These are phyloP conservation scores for Fissipunctia ypsillon DNA, from an alignment of 2,888 invertebrate species.

Conservation along the genomic window DNA sequence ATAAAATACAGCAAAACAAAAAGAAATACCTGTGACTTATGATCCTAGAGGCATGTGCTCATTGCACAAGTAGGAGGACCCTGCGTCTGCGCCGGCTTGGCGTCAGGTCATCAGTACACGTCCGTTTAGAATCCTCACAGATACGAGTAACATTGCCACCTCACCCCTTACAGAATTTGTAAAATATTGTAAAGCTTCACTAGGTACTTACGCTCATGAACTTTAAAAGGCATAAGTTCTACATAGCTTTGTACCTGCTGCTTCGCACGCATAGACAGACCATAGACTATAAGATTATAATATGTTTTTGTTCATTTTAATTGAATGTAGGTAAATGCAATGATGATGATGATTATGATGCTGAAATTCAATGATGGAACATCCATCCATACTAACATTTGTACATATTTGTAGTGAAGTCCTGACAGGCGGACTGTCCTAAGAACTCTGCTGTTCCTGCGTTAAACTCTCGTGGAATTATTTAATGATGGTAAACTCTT, in stretches of 20 bases:
- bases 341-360: no score
- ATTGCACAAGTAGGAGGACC: not conserved
- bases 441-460: no score
- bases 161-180: conserved; percentile 19
- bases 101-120: conserved; percentile 50
- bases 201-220: not conserved
- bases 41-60: not conserved
- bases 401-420: no score
- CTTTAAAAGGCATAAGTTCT: no score
- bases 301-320: not conserved
- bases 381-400: not conserved
- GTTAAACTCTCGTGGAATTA: not conserved
- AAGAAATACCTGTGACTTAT: conserved; percentile 3
- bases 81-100: conserved; percentile 9
- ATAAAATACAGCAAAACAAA: no score
- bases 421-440: no score
- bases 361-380: no score
- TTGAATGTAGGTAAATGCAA: not conserved
- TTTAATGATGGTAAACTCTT: conserved; percentile 20
- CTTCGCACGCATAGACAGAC: not conserved
- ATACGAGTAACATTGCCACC: conserved; percentile 34
- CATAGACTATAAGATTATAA: not conserved
- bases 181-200: conserved; percentile 33
- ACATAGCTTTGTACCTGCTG: not conserved
- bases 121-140: conserved; percentile 45